Evolutionary conservation across 1,140 invertebrate genomes (phyloP).

Genomic region (Heliothis subflexa): DNA sequence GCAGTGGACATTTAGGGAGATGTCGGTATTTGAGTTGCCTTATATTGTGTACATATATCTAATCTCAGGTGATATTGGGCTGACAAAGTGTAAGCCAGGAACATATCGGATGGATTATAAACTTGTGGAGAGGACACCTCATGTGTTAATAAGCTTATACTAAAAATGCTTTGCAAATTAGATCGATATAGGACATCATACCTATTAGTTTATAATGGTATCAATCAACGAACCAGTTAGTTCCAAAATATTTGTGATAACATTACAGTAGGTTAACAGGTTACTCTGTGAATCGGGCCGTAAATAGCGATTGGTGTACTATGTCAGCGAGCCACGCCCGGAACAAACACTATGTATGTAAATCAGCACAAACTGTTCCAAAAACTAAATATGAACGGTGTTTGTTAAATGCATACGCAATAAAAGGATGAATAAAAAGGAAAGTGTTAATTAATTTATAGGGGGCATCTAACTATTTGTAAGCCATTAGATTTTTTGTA

Average conservation of each 20-base stretch:
- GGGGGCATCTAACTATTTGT: too few relatives aligned
- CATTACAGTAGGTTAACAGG: conserved; percentile 35
- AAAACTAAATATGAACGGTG: background rate
- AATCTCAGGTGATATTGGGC: too few relatives aligned
- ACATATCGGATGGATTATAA: too few relatives aligned
- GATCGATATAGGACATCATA: background rate
- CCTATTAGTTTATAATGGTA: background rate
- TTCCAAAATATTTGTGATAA: conserved; percentile 1
- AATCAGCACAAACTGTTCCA: conserved; percentile 1
- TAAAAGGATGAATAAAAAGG: background rate
- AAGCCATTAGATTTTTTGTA: too few relatives aligned
- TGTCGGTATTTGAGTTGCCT: too few relatives aligned
- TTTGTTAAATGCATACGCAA: background rate
- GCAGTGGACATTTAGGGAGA: too few relatives aligned
- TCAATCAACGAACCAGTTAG: background rate
- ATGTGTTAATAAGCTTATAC: too few relatives aligned
- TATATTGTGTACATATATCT: too few relatives aligned
- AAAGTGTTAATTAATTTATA: background rate
- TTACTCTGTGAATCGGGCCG: conserved; percentile 17
- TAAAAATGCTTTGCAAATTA: background rate
- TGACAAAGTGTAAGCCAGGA: too few relatives aligned
- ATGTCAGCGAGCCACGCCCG: conserved; percentile 16
- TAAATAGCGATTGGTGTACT: conserved; percentile 10
- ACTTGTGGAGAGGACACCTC: too few relatives aligned
- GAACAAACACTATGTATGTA: conserved; percentile 29